These are phyloP conservation scores for Drosophila borborema DNA, from an alignment of 2,888 invertebrate genomes.

Conservation along the genomic window DNA sequence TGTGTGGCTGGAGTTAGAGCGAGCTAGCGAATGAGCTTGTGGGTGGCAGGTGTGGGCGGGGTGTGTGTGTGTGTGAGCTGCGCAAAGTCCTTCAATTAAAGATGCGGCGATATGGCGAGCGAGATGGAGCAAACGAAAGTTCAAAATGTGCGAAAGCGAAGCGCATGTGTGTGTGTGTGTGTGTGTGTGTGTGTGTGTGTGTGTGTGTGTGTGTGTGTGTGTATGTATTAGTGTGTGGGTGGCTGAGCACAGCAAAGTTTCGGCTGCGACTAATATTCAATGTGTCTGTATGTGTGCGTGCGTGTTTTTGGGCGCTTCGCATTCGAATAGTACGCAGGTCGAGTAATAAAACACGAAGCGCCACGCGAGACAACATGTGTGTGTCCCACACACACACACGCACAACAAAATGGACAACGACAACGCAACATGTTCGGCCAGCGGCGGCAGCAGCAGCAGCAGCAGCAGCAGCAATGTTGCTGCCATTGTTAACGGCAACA, in stretches of 20 bases:
- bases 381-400: conserved; percentile 47
- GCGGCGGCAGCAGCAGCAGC: conserved; percentile 44
- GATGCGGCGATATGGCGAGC: conserved; percentile 75
- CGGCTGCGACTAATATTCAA: conserved; percentile 56
- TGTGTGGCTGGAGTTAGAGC: conserved; percentile 45
- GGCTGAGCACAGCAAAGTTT: conserved; percentile 44
- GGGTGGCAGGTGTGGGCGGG: conserved; percentile 29
- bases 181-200: conserved; percentile 5
- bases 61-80: conserved; percentile 54
- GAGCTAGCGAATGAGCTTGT: conserved; percentile 62
- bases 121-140: conserved; percentile 78
- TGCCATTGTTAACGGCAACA: conserved; percentile 60
- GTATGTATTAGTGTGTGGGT: conserved; percentile 22
- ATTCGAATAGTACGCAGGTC: conserved; percentile 76
- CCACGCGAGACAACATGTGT: conserved; percentile 70
- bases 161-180: conserved; percentile 26
- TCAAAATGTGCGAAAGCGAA: conserved; percentile 76
- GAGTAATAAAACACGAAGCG: conserved; percentile 79
- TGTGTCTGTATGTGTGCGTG: conserved; percentile 42
- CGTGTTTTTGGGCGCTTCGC: conserved; percentile 55
- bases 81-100: conserved; percentile 82
- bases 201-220: neutral
- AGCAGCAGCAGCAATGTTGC: conserved; percentile 55
- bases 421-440: conserved; percentile 80
- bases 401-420: conserved; percentile 62